These are phyloP conservation scores for Formica selysi DNA, from an alignment of 1,140 invertebrate genomes.

Conservation along the genomic window DNA sequence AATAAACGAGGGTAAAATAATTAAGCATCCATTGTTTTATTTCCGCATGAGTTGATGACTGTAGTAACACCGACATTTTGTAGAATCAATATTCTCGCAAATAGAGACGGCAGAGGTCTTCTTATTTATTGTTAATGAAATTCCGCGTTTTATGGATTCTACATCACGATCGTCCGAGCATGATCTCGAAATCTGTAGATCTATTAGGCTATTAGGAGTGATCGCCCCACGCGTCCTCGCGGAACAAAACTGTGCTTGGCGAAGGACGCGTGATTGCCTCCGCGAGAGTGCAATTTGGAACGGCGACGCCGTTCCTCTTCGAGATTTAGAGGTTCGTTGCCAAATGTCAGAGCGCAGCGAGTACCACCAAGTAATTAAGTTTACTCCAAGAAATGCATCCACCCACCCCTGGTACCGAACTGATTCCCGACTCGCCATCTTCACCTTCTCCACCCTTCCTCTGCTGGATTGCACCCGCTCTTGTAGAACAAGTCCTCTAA, in stretches of 20 bases:
- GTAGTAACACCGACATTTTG: background rate
- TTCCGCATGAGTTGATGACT: background rate
- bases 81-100: background rate
- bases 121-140: background rate
- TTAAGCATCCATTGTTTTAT: background rate
- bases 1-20: conserved; percentile 10
- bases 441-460: conserved; percentile 55
- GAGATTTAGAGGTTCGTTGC: conserved; percentile 80
- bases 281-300: conserved; percentile 76
- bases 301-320: conserved; percentile 71
- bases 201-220: background rate
- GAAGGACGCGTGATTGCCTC: conserved; percentile 74
- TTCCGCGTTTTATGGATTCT: background rate
- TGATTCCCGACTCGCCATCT: conserved; percentile 51
- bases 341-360: conserved; percentile 76
- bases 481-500: conserved; percentile 70
- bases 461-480: conserved; percentile 44
- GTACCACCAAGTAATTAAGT: conserved; percentile 80
- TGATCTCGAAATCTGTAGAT: conserved; percentile 10
- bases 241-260: conserved; percentile 35
- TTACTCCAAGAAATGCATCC: conserved; percentile 75
- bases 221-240: conserved; percentile 28
- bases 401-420: background rate
- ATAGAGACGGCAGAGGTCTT: too few species aligned
- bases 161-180: background rate